phyloP scores from a whole-genome alignment of 1,140 invertebrate genomes.

The Platyscapa corneri region DNA sequence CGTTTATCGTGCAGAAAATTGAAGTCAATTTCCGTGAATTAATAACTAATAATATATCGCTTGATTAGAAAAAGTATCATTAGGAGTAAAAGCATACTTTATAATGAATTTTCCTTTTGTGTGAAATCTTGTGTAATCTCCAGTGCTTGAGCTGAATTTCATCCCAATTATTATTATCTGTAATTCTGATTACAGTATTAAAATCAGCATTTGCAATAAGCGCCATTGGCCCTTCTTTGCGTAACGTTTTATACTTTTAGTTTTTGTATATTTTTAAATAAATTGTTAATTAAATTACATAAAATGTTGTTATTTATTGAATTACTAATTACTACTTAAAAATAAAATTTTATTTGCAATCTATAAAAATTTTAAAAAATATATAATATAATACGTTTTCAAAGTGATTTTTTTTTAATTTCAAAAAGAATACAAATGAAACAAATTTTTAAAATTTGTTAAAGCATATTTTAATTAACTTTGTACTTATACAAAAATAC shows the following conservation, averaged over 20 bases:
- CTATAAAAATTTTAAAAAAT: neutral
- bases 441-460: too few species aligned
- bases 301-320: too few species aligned
- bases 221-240: conserved; percentile 16
- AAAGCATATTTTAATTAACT: too few species aligned
- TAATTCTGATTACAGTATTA: neutral
- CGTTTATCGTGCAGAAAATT: conserved; percentile 33
- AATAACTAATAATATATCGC: conserved; percentile 6
- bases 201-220: conserved; percentile 27
- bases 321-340: too few species aligned
- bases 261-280: neutral
- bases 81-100: neutral
- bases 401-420: too few species aligned
- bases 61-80: neutral
- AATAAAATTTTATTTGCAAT: neutral
- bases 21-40: neutral
- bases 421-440: too few species aligned
- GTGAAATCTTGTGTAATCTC: neutral
- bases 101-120: neutral
- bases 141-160: neutral
- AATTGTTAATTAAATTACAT: neutral
- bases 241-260: neutral
- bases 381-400: too few species aligned
- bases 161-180: neutral
- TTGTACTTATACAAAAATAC: too few species aligned